Conservation (phyloP, 2,888 invertebrate species). For the Chorisops tibialis region DNA sequence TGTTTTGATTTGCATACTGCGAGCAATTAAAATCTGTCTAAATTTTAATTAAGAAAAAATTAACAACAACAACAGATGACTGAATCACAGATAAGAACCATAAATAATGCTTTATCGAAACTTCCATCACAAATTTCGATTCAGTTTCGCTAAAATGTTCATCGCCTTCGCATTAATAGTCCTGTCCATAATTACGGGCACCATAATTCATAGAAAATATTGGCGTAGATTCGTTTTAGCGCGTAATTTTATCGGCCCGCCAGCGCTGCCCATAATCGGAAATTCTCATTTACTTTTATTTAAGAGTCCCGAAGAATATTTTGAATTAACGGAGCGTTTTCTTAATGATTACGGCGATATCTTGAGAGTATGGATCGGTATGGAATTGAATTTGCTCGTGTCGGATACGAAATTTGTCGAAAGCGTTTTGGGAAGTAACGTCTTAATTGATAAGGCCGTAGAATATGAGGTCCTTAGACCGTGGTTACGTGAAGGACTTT, state of each 20-base stretch:
- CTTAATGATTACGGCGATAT: slow-evolving; percentile 3
- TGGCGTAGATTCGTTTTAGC: slow-evolving; percentile 13
- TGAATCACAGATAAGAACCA: too few relatives aligned
- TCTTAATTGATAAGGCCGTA: slow-evolving; percentile 56
- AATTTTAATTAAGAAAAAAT: too few relatives aligned
- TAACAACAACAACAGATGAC: too few relatives aligned
- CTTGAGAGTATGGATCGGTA: slow-evolving; percentile 46
- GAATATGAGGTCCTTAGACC: slow-evolving; percentile 54
- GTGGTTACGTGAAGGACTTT: slow-evolving; percentile 58
- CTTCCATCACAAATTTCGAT: too few relatives aligned
- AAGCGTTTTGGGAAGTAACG: slow-evolving; percentile 39
- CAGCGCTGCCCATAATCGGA: slow-evolving; percentile 53
- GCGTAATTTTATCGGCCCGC: slow-evolving; percentile 40
- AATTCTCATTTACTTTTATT: slow-evolving; percentile 50
- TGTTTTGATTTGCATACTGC: too few relatives aligned
- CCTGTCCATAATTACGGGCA: too few relatives aligned
- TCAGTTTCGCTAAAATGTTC: not conserved
- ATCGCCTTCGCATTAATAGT: not conserved
- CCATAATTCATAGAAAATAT: slow-evolving; percentile 4
- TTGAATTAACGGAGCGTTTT: not conserved
- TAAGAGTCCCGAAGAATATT: slow-evolving; percentile 42
- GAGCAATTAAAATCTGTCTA: too few relatives aligned
- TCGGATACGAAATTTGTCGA: slow-evolving; percentile 44
- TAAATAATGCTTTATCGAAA: too few relatives aligned
- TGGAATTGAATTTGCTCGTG: slow-evolving; percentile 44